Conservation (phyloP, 2,888 invertebrate genomes). For the Dromius quadrimaculatus region DNA sequence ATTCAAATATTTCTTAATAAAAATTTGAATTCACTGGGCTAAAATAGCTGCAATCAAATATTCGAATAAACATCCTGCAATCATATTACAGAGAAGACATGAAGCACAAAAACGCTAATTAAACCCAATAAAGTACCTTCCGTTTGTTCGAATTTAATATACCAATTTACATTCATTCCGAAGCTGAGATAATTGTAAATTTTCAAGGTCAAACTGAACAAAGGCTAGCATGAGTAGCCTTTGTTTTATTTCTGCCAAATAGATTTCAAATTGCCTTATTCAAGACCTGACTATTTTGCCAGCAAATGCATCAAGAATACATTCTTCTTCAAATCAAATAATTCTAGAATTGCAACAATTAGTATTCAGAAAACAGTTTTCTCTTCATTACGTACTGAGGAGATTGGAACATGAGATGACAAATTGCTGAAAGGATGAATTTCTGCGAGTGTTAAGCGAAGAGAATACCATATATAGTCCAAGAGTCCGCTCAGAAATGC, state of each 20-base stretch:
- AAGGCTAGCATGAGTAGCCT: background rate
- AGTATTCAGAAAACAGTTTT: too few relatives aligned
- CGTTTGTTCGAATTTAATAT: constrained; percentile 44
- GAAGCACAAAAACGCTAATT: constrained; percentile 33
- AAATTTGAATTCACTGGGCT: background rate
- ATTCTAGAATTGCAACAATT: too few relatives aligned
- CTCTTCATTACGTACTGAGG: too few relatives aligned
- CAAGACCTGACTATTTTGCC: constrained; percentile 28
- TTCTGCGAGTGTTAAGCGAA: too few relatives aligned
- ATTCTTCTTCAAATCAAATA: too few relatives aligned
- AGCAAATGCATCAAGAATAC: too few relatives aligned
- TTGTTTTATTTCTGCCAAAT: constrained; percentile 11
- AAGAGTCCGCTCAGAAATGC: too few relatives aligned
- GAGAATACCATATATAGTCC: too few relatives aligned
- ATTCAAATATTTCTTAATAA: background rate
- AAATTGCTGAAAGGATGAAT: too few relatives aligned
- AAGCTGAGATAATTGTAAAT: constrained; percentile 23
- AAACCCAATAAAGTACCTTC: constrained; percentile 32
- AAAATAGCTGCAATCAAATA: constrained; percentile 14
- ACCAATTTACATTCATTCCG: constrained; percentile 43
- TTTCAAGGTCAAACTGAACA: constrained; percentile 10
- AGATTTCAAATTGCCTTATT: constrained; percentile 25
- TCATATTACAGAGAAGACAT: constrained; percentile 25
- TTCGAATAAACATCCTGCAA: constrained; percentile 25
- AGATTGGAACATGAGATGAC: too few relatives aligned